Base-by-base conservation (phyloP, 2,797 vertebrate genomes). In the Lemur catta region DNA sequence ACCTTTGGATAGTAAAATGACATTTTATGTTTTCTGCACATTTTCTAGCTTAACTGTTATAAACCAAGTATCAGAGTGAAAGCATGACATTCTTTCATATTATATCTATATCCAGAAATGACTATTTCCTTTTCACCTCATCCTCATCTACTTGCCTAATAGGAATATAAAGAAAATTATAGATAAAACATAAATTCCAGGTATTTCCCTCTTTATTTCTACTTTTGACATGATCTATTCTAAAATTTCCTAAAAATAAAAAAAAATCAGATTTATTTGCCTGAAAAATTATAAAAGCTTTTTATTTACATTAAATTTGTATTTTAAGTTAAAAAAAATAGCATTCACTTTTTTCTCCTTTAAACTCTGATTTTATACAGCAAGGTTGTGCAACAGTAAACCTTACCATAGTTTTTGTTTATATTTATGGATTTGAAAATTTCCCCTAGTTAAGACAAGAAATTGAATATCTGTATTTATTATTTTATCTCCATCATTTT, bases 1-100 rank as follows among this genome's bases (percentile, higher is more conserved):
- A 89, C 81, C 26, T 59, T 80, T 92, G 30, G 26, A 13, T 84
- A 76, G 50, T 13, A 14, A 90, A 97, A 89, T 85, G 24, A 48
- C 24, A 84, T 22, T 76, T 90, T 93, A 84, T 75, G 17, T 30
- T 50, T 74, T 93, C 52, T 46, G n/a, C 84, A 61, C 15, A 71
- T 84, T 96, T 90, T 81, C n/a, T 82, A 76, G 7, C 75, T 92
- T 96, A 89, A 80, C 38, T 7, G 38, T 88, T 88, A 33, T 46
- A 88, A 90, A 65, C 12, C n/a, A 88, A 91, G 15, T 93, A 63
- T 33, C 24, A 33, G 2, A 91, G n/a, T 57, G 26, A 93, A 33
- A 30, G 2, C 15, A 59, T 46, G 2, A 6, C 0, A 75, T 8
- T 55, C 20, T 72, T 84, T 26, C 22, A 41, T 52, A 61, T 20